Evolutionary conservation across 2,113 vertebrate genomes (phyloP), one percentile per base, ranked within the genome.

Genomic region (Caretta caretta): DNA sequence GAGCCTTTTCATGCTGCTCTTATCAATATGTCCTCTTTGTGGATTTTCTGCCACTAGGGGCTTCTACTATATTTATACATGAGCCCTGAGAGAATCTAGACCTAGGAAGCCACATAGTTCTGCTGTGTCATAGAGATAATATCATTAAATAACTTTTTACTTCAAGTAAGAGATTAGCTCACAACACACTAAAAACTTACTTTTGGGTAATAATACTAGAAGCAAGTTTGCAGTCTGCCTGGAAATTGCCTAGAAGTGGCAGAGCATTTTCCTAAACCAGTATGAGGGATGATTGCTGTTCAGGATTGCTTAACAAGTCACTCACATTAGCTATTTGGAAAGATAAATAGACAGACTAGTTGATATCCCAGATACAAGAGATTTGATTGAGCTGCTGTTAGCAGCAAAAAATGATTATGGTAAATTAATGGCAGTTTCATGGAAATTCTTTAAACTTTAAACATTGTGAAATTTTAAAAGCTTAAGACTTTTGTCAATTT

Each of bases 1-100:
- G 96, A 96, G 87, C 86, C 72, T 97, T 94, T 97, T 96, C 96
- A 72, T n/a, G 35, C 35, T 9, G 65, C 96, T 92, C 95, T 97
- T 96, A 97, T 94, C 92, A 59, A 13, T 29, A 95, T 91, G 90
- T 72, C 17, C 31, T 35, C 65, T 72, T n/a, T 72, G 95, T 89
- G 97, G 94, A 95, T 95, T 96, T 96, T 95, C 87, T 97, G 92
- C 96, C 96, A 96, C 93, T 82, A 96, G 96, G 94, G 89, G 76
- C 97, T 95, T 96, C 95, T 97, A 96, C 90, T 96, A 96, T 95
- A 96, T 96, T 96, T 96, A 90, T 86, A 89, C 78, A 88, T 57
- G 12, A 93, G n/a, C 38, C 96, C 90, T 72, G 53, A 0, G 87
- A 94, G 95, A 96, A 93, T 88, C 56, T 51, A 96, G 94, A 87